Conservation (phyloP, 2,888 invertebrate species). For the Diadromus collaris region DNA sequence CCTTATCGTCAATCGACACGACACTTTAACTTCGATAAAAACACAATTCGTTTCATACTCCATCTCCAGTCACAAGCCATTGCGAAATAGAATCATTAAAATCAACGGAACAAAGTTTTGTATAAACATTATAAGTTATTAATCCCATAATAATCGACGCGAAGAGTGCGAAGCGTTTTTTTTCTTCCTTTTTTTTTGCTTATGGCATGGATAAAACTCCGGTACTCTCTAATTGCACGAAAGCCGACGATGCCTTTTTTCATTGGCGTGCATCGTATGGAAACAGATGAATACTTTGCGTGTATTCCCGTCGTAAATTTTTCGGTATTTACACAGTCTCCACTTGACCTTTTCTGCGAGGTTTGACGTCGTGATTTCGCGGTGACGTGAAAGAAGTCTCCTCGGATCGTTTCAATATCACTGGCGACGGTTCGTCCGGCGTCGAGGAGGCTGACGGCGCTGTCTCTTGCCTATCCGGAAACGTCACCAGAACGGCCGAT, state of each 20-base stretch:
- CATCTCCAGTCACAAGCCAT: constrained; percentile 6
- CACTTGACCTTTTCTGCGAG: constrained; percentile 82
- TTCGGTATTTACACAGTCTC: constrained; percentile 83
- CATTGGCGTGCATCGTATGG: neutral
- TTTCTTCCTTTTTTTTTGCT: constrained; percentile 22
- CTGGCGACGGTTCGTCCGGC: constrained; percentile 57
- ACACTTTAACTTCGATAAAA: neutral
- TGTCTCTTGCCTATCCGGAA: constrained; percentile 53
- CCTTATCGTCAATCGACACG: neutral
- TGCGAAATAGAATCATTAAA: neutral
- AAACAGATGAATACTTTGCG: constrained; percentile 17
- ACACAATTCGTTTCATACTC: neutral
- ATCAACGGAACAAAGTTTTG: constrained; percentile 23
- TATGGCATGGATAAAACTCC: constrained; percentile 8
- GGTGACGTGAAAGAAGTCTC: constrained; percentile 90
- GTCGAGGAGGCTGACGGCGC: constrained; percentile 56
- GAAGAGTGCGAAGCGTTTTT: constrained; percentile 31
- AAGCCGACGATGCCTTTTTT: constrained; percentile 13
- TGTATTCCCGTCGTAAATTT: neutral
- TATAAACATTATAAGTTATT: constrained; percentile 40
- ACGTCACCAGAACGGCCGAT: constrained; percentile 51
- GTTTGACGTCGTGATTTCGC: constrained; percentile 81
- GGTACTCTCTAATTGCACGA: constrained; percentile 10
- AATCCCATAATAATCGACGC: constrained; percentile 9
- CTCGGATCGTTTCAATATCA: constrained; percentile 81